phyloP scores from a whole-genome alignment of 2,888 invertebrate genomes.

The Dione vanillae region DNA sequence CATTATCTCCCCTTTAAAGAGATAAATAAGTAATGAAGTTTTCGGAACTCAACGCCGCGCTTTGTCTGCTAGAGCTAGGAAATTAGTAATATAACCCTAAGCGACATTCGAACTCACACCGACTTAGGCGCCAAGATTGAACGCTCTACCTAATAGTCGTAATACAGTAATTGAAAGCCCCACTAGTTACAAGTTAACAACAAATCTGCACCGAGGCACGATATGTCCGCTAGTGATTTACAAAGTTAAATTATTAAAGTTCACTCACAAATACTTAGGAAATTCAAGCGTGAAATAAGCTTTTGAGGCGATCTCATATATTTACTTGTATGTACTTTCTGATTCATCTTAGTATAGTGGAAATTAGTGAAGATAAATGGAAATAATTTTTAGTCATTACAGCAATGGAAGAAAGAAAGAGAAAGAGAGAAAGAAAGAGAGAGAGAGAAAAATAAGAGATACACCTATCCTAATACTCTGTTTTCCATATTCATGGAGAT shows the following conservation, averaged over 20 bases:
- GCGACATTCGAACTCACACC: neutral
- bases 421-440: too few species aligned
- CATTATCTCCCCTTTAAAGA: too few species aligned
- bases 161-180: neutral
- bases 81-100: too few species aligned
- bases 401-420: too few species aligned
- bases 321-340: neutral
- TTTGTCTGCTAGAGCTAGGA: too few species aligned
- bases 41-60: too few species aligned
- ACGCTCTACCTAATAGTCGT: neutral
- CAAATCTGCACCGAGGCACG: neutral
- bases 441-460: too few species aligned
- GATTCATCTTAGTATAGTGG: neutral
- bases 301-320: neutral
- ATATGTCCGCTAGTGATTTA: slow-evolving; percentile 36
- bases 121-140: too few species aligned
- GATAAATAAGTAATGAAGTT: too few species aligned
- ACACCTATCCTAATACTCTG: too few species aligned
- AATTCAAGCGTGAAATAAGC: slow-evolving; percentile 24
- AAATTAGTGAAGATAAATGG: neutral
- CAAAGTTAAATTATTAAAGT: slow-evolving; percentile 43
- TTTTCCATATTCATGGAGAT: too few species aligned
- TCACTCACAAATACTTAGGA: slow-evolving; percentile 28
- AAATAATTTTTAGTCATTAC: neutral
- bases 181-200: neutral